Evolutionary conservation across 2,888 invertebrate species (phyloP), one percentile per base, ranked within the genome.

Genomic region (Stenurella melanura): DNA sequence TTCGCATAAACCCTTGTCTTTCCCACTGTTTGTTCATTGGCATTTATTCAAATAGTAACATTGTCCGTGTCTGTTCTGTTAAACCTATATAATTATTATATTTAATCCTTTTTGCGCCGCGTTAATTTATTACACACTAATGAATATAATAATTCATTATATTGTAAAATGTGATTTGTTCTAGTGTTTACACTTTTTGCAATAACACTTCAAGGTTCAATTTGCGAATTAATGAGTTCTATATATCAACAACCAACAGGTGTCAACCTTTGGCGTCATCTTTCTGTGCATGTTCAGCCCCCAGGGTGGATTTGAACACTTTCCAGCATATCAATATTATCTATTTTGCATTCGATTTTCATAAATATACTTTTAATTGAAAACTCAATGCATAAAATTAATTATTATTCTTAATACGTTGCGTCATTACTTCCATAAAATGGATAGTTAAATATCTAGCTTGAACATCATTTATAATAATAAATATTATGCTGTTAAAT

Each of bases 351-450:
- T 72, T 61, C 34, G 17, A n/a, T 72, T 72, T 63, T 63, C 72
- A 72, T 72, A 72, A 72, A 72, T 72, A 50, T 63, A 50, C 26
- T n/a, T 50, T n/a, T 61, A 72, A 72, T 72, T 72, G 72, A 72
- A 71, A 72, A 63, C 17, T 54, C 54, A 26, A 30, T 72, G 72
- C 61, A 72, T 72, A 63, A 61, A 63, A 63, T 72, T 72, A 72
- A 72, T 72, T 72, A 61, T n/a, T 70, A 70, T 70, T 70, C 58
- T 54, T 30, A 42, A 19, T 67, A 21, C 2, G 54, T 26, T 12
- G 54, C 54, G 19, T 21, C 18, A 67, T 21, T 26, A n/a, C 67
- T 26, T 54, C 15, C 38, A 54, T 67, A 67, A 54, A 67, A 67
- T 54, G 67, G 26, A 21, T 19, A 21, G 54, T 21, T 67, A 54